A percentile compares a stretch with the other conserved stretches of the same genome.
Evolutionary conservation across 2,113 vertebrate species (phyloP).

Genomic region (Atherinomorus stipes): DNA sequence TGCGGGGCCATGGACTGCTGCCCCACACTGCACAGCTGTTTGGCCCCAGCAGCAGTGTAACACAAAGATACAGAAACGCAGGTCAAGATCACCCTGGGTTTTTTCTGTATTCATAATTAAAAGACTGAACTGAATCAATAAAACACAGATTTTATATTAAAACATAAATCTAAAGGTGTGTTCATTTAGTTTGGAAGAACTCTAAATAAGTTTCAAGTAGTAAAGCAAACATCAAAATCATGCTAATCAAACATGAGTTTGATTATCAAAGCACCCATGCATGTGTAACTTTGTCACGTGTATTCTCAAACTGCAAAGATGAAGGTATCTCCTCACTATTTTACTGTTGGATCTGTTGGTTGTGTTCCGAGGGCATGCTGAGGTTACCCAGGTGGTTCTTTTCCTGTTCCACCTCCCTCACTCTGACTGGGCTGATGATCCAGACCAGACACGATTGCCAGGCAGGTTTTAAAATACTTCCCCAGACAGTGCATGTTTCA

Average conservation of each 20-base stretch:
- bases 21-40: constrained; percentile 67
- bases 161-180: not conserved
- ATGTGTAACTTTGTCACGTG: constrained; percentile 15
- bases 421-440: constrained; percentile 57
- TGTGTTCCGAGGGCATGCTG: constrained; percentile 50
- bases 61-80: constrained; percentile 24
- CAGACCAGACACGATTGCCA: constrained; percentile 65
- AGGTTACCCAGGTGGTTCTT: constrained; percentile 76
- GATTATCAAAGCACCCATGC: not conserved
- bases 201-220: not conserved
- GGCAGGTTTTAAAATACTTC: constrained; percentile 66
- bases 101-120: not conserved
- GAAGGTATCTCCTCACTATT: constrained; percentile 20
- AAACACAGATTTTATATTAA: not conserved
- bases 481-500: constrained; percentile 38
- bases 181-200: not conserved
- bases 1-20: constrained; percentile 51
- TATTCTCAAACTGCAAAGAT: not conserved
- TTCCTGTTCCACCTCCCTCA: constrained; percentile 70
- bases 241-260: not conserved
- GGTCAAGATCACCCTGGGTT: constrained; percentile 8
- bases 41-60: constrained; percentile 46
- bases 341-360: constrained; percentile 17
- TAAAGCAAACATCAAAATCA: not conserved
- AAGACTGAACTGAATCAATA: not conserved